Conservation (phyloP, 2,888 invertebrate genomes). For the Aphelenchoides bicaudatus region DNA sequence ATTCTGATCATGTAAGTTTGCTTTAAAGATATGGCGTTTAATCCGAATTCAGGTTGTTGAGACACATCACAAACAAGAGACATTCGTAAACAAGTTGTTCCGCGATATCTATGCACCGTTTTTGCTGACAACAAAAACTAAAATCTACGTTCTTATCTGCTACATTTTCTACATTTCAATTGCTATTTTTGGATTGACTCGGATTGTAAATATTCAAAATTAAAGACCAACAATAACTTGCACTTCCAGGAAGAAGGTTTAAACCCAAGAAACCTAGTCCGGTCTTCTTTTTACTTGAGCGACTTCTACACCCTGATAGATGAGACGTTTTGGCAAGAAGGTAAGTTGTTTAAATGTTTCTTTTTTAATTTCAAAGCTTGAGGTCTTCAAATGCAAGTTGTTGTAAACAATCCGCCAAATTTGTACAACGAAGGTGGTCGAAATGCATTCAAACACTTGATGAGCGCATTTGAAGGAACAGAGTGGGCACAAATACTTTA, state of each 20-base stretch:
- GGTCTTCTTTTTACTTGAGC: slow-evolving; percentile 50
- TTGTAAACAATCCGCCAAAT: slow-evolving; percentile 56
- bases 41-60: slow-evolving; percentile 31
- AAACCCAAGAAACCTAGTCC: slow-evolving; percentile 47
- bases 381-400: slow-evolving; percentile 60
- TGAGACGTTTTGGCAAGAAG: slow-evolving; percentile 59
- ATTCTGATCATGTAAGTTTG: slow-evolving; percentile 27
- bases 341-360: slow-evolving; percentile 22
- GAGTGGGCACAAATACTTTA: no score
- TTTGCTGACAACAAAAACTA: slow-evolving; percentile 41
- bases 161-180: slow-evolving; percentile 46
- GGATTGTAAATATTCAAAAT: slow-evolving; percentile 52
- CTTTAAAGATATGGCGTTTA: background rate
- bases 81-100: slow-evolving; percentile 56
- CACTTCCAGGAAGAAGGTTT: slow-evolving; percentile 40
- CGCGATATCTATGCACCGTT: slow-evolving; percentile 57
- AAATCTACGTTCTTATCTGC: slow-evolving; percentile 33
- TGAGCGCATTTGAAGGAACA: slow-evolving; percentile 46
- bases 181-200: slow-evolving; percentile 46
- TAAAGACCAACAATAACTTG: slow-evolving; percentile 49
- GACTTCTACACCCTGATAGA: slow-evolving; percentile 57
- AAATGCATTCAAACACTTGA: slow-evolving; percentile 39
- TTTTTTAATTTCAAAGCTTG: slow-evolving; percentile 15
- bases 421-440: slow-evolving; percentile 42
- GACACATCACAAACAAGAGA: slow-evolving; percentile 44